Percentiles rank a stretch among this genome's conserved stretches.
Evolutionary conservation across 2,888 invertebrate species (phyloP).

Genomic region (Dryocosmus kuriphilus): DNA sequence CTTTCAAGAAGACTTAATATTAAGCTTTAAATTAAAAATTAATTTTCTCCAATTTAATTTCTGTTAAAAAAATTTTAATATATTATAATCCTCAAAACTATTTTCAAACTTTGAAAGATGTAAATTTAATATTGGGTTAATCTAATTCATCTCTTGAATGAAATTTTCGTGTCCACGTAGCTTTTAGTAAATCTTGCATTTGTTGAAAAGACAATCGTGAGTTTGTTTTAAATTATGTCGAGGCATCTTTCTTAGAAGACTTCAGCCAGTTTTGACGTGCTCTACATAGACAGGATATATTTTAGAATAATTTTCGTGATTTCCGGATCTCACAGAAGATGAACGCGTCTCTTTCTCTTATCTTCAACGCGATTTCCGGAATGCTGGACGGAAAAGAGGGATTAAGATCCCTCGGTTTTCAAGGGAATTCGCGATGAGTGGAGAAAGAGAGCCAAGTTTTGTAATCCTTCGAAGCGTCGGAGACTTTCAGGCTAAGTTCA

Average conservation of each 20-base stretch:
- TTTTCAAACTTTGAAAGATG: too few relatives aligned
- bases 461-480: slow-evolving; percentile 18
- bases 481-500: slow-evolving; percentile 20
- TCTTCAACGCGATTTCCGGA: neutral
- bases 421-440: slow-evolving; percentile 11
- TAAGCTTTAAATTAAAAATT: too few relatives aligned
- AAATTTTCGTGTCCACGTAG: too few relatives aligned
- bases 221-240: too few relatives aligned
- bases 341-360: neutral
- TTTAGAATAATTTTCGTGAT: slow-evolving; percentile 1
- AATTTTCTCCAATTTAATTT: too few relatives aligned
- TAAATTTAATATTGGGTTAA: too few relatives aligned
- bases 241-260: neutral
- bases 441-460: slow-evolving; percentile 22
- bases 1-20: too few relatives aligned
- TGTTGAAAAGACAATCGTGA: too few relatives aligned
- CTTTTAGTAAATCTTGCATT: too few relatives aligned
- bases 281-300: neutral
- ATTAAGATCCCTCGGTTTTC: slow-evolving; percentile 24
- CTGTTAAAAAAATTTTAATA: too few relatives aligned
- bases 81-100: too few relatives aligned
- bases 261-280: neutral
- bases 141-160: too few relatives aligned
- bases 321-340: neutral
- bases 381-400: neutral